These are phyloP conservation scores for Oryzias woworae DNA, from an alignment of 2,113 vertebrate genomes.

Conservation along the genomic window DNA sequence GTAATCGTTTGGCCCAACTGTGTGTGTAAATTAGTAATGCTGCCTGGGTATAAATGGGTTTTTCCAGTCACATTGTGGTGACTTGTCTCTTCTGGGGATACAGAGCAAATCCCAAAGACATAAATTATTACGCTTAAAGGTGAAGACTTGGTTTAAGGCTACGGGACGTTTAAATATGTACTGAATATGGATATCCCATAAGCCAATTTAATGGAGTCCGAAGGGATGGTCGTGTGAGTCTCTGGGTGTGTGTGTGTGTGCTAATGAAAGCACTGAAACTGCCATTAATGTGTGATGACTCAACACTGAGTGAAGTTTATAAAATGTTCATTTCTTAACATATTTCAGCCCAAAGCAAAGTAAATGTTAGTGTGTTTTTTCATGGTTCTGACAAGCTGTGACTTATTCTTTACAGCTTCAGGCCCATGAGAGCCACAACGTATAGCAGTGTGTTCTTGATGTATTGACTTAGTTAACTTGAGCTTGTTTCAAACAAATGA, in stretches of 20 bases:
- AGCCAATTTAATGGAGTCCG: not conserved
- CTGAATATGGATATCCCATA: not conserved
- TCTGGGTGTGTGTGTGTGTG: constrained; percentile 3
- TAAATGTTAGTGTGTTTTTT: constrained; percentile 51
- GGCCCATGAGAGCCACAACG: not conserved
- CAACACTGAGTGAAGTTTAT: constrained; percentile 52
- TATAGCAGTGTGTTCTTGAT: no score
- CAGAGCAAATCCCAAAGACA: not conserved
- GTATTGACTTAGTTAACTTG: no score
- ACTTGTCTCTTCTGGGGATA: not conserved
- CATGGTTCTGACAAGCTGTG: constrained; percentile 32
- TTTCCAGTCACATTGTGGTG: not conserved
- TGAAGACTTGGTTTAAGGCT: not conserved
- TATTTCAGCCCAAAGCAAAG: constrained; percentile 56
- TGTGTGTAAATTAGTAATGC: not conserved
- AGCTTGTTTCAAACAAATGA: no score
- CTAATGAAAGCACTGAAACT: constrained; percentile 61
- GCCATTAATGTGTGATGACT: constrained; percentile 53
- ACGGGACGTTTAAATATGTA: not conserved
- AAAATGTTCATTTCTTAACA: constrained; percentile 55
- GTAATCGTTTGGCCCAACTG: constrained; percentile 2
- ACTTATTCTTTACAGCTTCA: constrained; percentile 22
- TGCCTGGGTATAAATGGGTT: not conserved
- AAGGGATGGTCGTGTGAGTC: not conserved
- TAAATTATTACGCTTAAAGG: not conserved